These are phyloP conservation scores for Irena cyanogastra DNA, from an alignment of 2,113 vertebrate species.

Conservation along the genomic window DNA sequence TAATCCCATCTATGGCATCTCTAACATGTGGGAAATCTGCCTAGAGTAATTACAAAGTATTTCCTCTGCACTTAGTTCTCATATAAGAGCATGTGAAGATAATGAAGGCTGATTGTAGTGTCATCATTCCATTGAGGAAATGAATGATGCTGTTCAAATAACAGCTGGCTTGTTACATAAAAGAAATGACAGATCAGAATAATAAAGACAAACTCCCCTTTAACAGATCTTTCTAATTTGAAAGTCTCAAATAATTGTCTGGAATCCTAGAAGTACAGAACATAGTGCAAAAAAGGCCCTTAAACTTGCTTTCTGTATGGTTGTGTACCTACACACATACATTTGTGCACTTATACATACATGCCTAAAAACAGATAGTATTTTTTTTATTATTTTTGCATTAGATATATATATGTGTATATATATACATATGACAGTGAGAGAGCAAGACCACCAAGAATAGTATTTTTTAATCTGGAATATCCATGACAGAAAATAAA, in stretches of 20 bases:
- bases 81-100: conserved; percentile 62
- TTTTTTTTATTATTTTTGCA: not conserved
- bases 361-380: not conserved
- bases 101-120: conserved; percentile 67
- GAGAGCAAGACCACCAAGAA: not conserved
- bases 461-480: not conserved
- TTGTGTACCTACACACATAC: not conserved
- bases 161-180: conserved; percentile 54
- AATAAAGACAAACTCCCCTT: conserved; percentile 47
- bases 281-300: not conserved
- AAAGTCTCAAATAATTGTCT: conserved; percentile 19
- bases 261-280: conserved; percentile 36
- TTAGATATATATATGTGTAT: not conserved
- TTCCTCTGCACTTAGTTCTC: conserved; percentile 64
- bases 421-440: not conserved
- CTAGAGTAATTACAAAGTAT: conserved; percentile 69
- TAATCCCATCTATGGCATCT: conserved; percentile 67
- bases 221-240: conserved; percentile 38
- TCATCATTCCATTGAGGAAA: conserved; percentile 45
- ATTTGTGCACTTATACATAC: not conserved
- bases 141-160: conserved; percentile 59
- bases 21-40: conserved; percentile 67
- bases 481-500: not conserved
- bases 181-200: conserved; percentile 55
- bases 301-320: not conserved